phyloP scores from a whole-genome alignment of 2,797 vertebrate genomes.

The Karalla daura region DNA sequence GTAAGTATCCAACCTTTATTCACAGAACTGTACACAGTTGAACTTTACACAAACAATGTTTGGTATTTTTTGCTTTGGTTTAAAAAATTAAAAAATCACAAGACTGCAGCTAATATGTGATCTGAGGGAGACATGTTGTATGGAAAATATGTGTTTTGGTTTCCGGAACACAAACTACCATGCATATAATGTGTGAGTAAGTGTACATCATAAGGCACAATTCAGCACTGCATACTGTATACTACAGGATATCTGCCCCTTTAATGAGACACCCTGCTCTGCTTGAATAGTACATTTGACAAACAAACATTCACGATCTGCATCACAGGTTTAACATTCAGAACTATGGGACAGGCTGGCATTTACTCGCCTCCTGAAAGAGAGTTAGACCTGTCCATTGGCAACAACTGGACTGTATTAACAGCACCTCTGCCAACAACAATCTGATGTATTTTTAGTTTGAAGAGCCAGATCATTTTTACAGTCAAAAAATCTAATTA shows the following conservation, averaged over 20 bases:
- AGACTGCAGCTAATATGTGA: not conserved
- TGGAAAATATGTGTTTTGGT: conserved; percentile 3
- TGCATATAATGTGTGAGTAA: conserved; percentile 37
- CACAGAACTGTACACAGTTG: conserved; percentile 44
- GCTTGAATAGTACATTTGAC: conserved; percentile 23
- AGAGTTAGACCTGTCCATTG: too few relatives aligned
- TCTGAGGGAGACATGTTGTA: not conserved
- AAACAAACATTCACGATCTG: conserved; percentile 37
- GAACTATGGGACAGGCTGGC: too few relatives aligned
- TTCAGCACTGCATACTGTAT: conserved; percentile 6
- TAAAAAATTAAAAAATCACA: conserved; percentile 23
- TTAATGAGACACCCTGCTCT: conserved; percentile 15
- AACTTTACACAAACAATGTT: conserved; percentile 42
- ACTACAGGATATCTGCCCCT: conserved; percentile 3
- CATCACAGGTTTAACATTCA: not conserved
- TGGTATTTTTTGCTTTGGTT: conserved; percentile 47
- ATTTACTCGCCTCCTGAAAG: too few relatives aligned
- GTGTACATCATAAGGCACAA: conserved; percentile 48
- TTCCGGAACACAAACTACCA: conserved; percentile 24
- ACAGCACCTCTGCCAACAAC: too few relatives aligned
- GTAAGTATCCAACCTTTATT: conserved; percentile 56
- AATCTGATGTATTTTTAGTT: too few relatives aligned
- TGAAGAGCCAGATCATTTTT: too few relatives aligned
- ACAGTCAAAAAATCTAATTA: too few relatives aligned
- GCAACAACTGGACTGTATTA: too few relatives aligned